A percentile compares a stretch with the other conserved stretches of the same genome.
phyloP scores from a whole-genome alignment of 1,140 invertebrate species.

The Drosophila gunungcola region DNA sequence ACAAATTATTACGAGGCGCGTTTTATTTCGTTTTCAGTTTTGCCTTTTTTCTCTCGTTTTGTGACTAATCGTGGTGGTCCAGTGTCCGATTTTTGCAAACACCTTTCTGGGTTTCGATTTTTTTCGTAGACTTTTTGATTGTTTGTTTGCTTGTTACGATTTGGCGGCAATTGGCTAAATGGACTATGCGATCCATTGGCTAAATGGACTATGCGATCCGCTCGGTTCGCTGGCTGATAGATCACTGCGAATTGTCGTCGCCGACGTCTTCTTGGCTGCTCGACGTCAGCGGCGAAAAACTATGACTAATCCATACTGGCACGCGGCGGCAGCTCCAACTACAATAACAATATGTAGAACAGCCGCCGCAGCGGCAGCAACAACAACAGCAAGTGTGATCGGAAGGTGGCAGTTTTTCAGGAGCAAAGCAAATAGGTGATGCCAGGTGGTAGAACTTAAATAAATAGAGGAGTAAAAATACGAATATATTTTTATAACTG shows the following conservation, averaged over 20 bases:
- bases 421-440: slow-evolving; percentile 16
- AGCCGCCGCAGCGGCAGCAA: slow-evolving; percentile 38
- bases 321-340: slow-evolving; percentile 72
- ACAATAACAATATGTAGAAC: slow-evolving; percentile 80
- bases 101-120: slow-evolving; percentile 56
- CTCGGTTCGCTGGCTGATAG: slow-evolving; percentile 66
- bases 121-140: slow-evolving; percentile 8
- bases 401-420: slow-evolving; percentile 20
- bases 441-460: neutral
- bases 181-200: slow-evolving; percentile 41
- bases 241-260: slow-evolving; percentile 55
- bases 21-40: slow-evolving; percentile 30
- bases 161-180: slow-evolving; percentile 44
- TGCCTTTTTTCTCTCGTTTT: slow-evolving; percentile 33
- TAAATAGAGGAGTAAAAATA: neutral
- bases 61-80: slow-evolving; percentile 79
- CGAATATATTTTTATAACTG: neutral
- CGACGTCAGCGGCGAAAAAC: slow-evolving; percentile 29
- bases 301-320: slow-evolving; percentile 76
- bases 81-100: slow-evolving; percentile 65
- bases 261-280: slow-evolving; percentile 75
- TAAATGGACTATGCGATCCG: slow-evolving; percentile 40
- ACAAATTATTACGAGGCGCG: slow-evolving; percentile 46
- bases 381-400: slow-evolving; percentile 61
- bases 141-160: slow-evolving; percentile 26